These are phyloP conservation scores for Anser cygnoides DNA, from an alignment of 2,113 vertebrate species.

Conservation along the genomic window DNA sequence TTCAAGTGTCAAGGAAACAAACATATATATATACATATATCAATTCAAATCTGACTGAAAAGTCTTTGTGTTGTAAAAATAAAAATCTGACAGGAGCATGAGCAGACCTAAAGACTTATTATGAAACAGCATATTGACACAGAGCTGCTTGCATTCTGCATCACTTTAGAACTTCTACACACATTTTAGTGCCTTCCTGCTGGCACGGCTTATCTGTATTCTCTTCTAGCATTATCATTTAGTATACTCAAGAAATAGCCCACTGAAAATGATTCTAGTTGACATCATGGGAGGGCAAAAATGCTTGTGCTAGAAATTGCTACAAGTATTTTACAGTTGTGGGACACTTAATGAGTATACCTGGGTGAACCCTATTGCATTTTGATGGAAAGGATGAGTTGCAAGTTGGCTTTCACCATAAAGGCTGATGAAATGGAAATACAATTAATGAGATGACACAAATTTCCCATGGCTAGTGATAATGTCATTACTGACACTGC, in stretches of 20 bases:
- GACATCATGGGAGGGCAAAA: not conserved
- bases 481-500: not conserved
- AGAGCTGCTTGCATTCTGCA: not conserved
- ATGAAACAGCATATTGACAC: not conserved
- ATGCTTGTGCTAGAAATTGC: not conserved
- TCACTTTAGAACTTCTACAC: not conserved
- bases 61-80: not conserved
- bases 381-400: not conserved
- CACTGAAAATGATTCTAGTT: not conserved
- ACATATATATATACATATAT: not conserved
- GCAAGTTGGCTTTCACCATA: not conserved
- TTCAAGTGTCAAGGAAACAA: not conserved
- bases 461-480: not conserved
- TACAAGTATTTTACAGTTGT: not conserved
- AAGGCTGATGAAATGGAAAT: not conserved
- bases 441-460: not conserved
- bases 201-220: not conserved
- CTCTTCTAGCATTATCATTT: not conserved
- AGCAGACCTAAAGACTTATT: not conserved
- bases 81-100: not conserved
- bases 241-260: not conserved
- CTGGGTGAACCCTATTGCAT: not conserved
- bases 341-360: not conserved
- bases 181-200: not conserved
- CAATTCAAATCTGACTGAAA: not conserved